Percentiles rank a stretch among this genome's conserved stretches.
These are phyloP conservation scores for Erebia aethiops DNA, from an alignment of 2,888 invertebrate genomes.

Conservation along the genomic window DNA sequence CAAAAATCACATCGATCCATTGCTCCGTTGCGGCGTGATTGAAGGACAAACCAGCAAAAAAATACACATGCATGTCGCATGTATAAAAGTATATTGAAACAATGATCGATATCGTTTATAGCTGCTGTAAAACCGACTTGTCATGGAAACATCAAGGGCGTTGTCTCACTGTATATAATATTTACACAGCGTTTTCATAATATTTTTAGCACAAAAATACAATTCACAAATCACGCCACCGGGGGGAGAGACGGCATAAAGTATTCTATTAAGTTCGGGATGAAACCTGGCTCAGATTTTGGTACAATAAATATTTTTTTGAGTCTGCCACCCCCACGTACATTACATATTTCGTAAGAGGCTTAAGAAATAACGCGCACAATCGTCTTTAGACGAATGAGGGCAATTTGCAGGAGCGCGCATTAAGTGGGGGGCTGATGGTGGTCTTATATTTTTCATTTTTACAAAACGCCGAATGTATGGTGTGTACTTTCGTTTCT, in stretches of 20 bases:
- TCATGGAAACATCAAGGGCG: too few species aligned
- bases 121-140: too few species aligned
- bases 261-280: conserved; percentile 36
- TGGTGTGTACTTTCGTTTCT: background rate
- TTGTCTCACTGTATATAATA: too few species aligned
- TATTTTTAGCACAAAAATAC: conserved; percentile 8
- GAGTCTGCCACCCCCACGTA: conserved; percentile 36
- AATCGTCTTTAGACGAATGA: conserved; percentile 44
- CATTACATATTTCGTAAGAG: conserved; percentile 39
- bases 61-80: too few species aligned
- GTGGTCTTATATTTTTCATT: conserved; percentile 43
- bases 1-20: too few species aligned
- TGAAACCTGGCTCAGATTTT: conserved; percentile 33
- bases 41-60: too few species aligned
- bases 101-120: too few species aligned
- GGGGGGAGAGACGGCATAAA: conserved; percentile 20
- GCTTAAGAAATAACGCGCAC: conserved; percentile 37
- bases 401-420: conserved; percentile 43
- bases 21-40: too few species aligned
- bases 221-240: conserved; percentile 2
- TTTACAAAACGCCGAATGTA: conserved; percentile 21
- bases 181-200: too few species aligned
- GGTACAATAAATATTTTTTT: conserved; percentile 34
- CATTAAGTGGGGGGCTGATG: conserved; percentile 45
- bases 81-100: too few species aligned